These are phyloP conservation scores for Antechinus flavipes DNA, from an alignment of 2,113 vertebrate genomes.

Conservation along the genomic window DNA sequence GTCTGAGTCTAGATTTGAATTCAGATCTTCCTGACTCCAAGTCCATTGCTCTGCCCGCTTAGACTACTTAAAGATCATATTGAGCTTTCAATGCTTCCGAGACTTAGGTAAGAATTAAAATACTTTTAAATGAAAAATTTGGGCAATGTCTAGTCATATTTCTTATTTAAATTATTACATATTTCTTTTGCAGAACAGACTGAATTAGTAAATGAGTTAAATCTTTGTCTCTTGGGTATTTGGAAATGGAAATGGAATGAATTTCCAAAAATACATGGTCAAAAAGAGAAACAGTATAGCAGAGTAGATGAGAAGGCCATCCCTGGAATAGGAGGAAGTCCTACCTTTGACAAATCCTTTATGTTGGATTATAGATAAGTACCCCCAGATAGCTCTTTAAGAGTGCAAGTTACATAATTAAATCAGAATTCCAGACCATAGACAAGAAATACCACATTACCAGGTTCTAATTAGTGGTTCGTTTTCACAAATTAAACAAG, in stretches of 20 bases:
- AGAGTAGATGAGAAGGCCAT: background rate
- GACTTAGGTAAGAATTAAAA: constrained; percentile 9
- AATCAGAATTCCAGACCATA: background rate
- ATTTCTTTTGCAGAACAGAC: constrained; percentile 26
- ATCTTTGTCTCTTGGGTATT: constrained; percentile 10
- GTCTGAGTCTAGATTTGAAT: background rate
- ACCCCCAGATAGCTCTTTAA: background rate
- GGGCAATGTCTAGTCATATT: constrained; percentile 30
- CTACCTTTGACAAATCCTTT: background rate
- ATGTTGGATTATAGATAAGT: background rate
- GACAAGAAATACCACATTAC: background rate
- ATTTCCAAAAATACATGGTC: background rate
- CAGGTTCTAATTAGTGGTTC: background rate
- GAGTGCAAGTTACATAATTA: background rate
- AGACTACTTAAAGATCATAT: background rate
- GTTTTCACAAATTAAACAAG: background rate
- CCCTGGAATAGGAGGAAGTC: background rate
- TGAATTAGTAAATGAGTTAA: constrained; percentile 27
- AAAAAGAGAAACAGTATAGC: background rate
- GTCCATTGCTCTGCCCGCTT: background rate
- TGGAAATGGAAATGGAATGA: constrained; percentile 6
- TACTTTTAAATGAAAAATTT: background rate
- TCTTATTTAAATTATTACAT: background rate
- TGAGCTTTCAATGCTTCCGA: background rate
- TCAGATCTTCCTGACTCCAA: background rate